Evolutionary conservation across 1,140 invertebrate species (phyloP), one percentile per base, ranked within the genome.

Genomic region (Drosophila nasuta): DNA sequence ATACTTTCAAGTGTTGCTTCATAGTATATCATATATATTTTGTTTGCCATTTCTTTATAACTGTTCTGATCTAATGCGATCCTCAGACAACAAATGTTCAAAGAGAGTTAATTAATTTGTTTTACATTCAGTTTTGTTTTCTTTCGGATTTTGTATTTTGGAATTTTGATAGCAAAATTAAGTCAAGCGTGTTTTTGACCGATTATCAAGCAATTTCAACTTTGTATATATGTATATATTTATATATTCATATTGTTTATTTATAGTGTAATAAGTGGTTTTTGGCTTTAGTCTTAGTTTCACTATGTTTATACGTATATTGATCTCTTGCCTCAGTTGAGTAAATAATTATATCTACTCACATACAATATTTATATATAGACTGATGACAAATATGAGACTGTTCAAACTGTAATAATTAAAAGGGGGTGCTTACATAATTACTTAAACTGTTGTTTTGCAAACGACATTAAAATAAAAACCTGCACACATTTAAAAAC

Each of bases 151-250:
- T 11, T 38, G 35, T 38, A 38, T 38, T 70, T 57, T 75, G 57
- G 43, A 57, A 57, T 78, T 85, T 70, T 72, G 69, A 57, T 25
- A 57, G 33, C 79, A 87, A 74, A 68, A 68, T 77, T 82, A 72
- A 69, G 51, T 80, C 67, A 63, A 73, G 85, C 85, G 81, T 89
- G 35, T 71, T 83, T 81, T 73, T 76, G 75, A 81, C 79, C 86
- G 85, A 89, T 89, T 89, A 89, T 89, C 85, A 89, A 89, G 85
- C 85, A 89, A 89, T 89, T 85, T 89, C 69, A 89, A 89, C 85
- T 89, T 49, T 81, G 64, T 82, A 63, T 81, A 76, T 70, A 63
- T 81, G 72, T 70, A 77, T 49, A 52, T 38, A 66, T 54, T 67
- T 28, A 63, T 65, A 52, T 79, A 51, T 79, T 57, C 13, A 69